Evolutionary conservation across 2,888 invertebrate species (phyloP), one percentile per base, ranked within the genome.

Genomic region (Cremastinae sp.): DNA sequence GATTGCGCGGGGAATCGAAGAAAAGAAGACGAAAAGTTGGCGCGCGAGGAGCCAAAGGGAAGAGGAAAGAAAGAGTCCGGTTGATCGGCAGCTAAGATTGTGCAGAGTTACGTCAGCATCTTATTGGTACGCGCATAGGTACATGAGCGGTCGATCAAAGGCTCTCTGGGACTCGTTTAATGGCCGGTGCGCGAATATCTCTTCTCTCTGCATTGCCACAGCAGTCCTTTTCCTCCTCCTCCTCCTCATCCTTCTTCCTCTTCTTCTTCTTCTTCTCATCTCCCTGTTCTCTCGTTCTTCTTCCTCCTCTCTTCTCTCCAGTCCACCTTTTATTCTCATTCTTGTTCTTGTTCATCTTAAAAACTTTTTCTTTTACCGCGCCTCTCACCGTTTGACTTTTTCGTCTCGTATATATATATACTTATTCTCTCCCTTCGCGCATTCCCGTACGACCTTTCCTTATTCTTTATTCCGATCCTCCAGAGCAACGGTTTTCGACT

Each of bases 91-190:
- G 82, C 81, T 78, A 73, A 87, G 87, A 87, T 88, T 87, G 84
- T 82, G 77, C 80, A 78, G 81, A 84, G 86, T 88, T 88, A 87
- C 87, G 88, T 88, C 86, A 88, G 87, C 84, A 81, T 87, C 83
- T 86, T 86, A 88, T 85, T 86, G 87, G 84, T 85, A 82, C 83
- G 83, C 81, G 84, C 80, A 83, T 82, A 83, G 83, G 84, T 84
- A 85, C 83, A 84, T 83, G 81, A 83, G 84, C 84, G 84, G 84
- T 82, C 84, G 86, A 86, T 87, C 86, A 88, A 88, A 88, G 85
- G 84, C 78, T 75, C 68, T 65, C 80, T 74, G 80, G 82, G 82
- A 81, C 83, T 81, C 83, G 80, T 85, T 85, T 85, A 85, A 87
- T 84, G 83, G 83, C 77, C 83, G 76, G 70, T 75, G 73, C 79